Evolutionary conservation across 2,888 invertebrate genomes (phyloP).

Genomic region (Caenorhabditis becei): DNA sequence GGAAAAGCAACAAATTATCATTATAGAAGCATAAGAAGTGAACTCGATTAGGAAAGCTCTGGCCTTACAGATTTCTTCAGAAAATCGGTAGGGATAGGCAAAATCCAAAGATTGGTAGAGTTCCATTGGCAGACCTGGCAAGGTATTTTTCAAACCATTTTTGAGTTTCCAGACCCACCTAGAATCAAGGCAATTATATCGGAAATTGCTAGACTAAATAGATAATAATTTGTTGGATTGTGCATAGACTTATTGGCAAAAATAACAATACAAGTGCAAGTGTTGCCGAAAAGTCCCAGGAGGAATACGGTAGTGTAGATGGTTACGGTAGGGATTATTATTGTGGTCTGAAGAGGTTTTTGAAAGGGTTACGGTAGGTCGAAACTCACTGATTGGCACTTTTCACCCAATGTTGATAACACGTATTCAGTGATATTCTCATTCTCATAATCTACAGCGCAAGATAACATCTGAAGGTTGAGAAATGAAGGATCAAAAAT

Average conservation of each 20-base stretch:
- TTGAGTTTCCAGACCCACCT: conserved; percentile 66
- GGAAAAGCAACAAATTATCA: conserved; percentile 80
- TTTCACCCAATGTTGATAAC: conserved; percentile 65
- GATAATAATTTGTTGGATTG: conserved; percentile 80
- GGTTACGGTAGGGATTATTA: conserved; percentile 75
- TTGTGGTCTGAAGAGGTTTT: conserved; percentile 66
- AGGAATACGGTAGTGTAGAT: conserved; percentile 77
- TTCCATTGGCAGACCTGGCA: conserved; percentile 79
- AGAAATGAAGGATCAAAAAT: no score
- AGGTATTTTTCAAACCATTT: conserved; percentile 3
- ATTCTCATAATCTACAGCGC: conserved; percentile 65
- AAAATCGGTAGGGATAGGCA: conserved; percentile 78
- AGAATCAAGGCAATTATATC: conserved; percentile 80
- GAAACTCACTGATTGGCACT: conserved; percentile 71
- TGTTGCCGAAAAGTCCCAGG: conserved; percentile 78
- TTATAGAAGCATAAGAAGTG: conserved; percentile 78
- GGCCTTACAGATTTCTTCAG: conserved; percentile 75
- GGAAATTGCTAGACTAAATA: conserved; percentile 79
- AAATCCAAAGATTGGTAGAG: conserved; percentile 76
- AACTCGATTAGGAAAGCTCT: conserved; percentile 80
- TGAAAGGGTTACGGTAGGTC: neutral
- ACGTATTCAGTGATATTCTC: conserved; percentile 72
- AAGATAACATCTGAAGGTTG: conserved; percentile 41
- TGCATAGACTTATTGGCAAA: conserved; percentile 76
- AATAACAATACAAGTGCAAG: conserved; percentile 80